These are phyloP conservation scores for Lanius collurio DNA, from an alignment of 2,113 vertebrate species.

Conservation along the genomic window DNA sequence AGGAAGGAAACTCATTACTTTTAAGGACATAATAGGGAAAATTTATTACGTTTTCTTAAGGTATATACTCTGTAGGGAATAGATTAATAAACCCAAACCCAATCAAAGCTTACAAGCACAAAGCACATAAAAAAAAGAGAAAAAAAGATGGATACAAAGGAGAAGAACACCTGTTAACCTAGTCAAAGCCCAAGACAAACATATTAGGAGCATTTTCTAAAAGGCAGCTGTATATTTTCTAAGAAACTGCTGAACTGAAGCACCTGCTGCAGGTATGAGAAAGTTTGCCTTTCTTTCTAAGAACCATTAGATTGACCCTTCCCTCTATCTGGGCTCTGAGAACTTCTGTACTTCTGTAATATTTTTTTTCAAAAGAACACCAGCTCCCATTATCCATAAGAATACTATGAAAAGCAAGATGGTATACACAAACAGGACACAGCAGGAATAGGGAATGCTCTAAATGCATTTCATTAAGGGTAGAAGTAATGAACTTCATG, in stretches of 20 bases:
- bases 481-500: background rate
- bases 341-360: background rate
- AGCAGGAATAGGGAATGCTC: background rate
- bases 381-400: background rate
- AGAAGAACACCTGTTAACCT: background rate
- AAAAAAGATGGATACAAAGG: background rate
- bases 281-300: background rate
- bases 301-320: background rate
- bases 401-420: background rate
- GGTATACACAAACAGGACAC: background rate
- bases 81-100: background rate
- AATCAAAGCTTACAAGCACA: background rate
- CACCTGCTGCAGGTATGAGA: background rate
- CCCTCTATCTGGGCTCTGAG: background rate
- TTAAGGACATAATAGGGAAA: background rate
- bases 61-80: background rate
- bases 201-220: background rate
- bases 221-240: background rate
- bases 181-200: background rate
- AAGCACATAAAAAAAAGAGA: background rate
- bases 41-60: background rate
- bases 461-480: background rate
- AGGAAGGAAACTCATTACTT: background rate
- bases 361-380: background rate
- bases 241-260: background rate